Evolutionary conservation across 2,797 vertebrate species (phyloP), one percentile per base, ranked within the genome.

Genomic region (Heterohyrax brucei): DNA sequence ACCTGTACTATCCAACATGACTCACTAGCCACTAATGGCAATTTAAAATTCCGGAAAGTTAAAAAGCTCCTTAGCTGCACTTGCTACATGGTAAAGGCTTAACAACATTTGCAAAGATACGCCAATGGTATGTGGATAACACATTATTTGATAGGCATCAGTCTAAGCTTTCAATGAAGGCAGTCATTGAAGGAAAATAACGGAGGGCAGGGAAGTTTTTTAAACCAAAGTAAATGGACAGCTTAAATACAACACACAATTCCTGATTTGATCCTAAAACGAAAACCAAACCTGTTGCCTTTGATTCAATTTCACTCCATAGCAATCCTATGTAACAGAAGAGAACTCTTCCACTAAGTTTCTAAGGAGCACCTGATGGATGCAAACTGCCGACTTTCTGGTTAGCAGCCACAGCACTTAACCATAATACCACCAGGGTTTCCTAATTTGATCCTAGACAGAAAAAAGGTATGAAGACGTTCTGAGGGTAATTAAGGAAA

Each of bases 11-110:
- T 85, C n/a, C 44, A 89, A 33, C 22, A 73, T 68, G 76, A 75
- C 46, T 33, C 76, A 92, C 68, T 61, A 92, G 76, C 62, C 62
- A 77, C 44, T 73, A 72, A 33, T 78, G 24, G 44, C 10, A 64
- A 87, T 89, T 56, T 86, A 77, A 88, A 94, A 80, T 66, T 85
- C 72, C 18, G 26, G 48, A 56, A 81, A 95, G 80, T 21, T 33
- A 50, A 92, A 89, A 72, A 78, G 21, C 48, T 86, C 10, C 46
- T 86, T 44, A 73, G 61, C 48, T 48, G 53, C n/a, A 61, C 50
- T 50, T 50, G 81, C 30, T 21, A 89, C 24, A 50, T 68, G 48
- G 85, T 53, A 80, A 90, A 77, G 70, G 61, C 56, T 28, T 30
- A 79, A 48, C 1, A 70, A 62, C 14, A 61, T 22, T 22, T 5